These are phyloP conservation scores for Ochotona princeps DNA, from an alignment of 2,113 vertebrate species.

Conservation along the genomic window DNA sequence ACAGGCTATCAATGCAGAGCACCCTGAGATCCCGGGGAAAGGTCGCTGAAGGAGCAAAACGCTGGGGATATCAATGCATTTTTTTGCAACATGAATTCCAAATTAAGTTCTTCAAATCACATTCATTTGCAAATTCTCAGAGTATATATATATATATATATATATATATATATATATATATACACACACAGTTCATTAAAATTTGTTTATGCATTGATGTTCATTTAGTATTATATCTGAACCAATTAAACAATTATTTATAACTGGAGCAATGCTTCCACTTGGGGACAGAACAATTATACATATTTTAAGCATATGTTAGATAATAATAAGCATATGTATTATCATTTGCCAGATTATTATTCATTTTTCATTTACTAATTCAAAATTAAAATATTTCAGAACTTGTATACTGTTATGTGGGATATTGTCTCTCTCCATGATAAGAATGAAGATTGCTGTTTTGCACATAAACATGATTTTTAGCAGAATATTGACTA, in stretches of 20 bases:
- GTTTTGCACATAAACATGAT: not conserved
- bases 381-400: not conserved
- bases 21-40: not conserved
- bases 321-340: not conserved
- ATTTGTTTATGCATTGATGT: slow-evolving; percentile 5
- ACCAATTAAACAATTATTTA: slow-evolving; percentile 17
- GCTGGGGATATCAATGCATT: not conserved
- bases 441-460: not conserved
- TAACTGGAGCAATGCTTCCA: not conserved
- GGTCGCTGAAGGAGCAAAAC: not conserved
- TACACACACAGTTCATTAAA: slow-evolving; percentile 33
- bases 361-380: slow-evolving; percentile 7
- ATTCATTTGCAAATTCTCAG: slow-evolving; percentile 38
- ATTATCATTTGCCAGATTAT: not conserved
- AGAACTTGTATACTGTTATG: not conserved
- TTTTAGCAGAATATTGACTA: not conserved
- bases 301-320: not conserved
- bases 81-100: slow-evolving; percentile 11
- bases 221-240: slow-evolving; percentile 41
- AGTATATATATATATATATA: not conserved
- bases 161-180: not conserved
- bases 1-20: not conserved
- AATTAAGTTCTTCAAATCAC: slow-evolving; percentile 21
- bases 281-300: not conserved
- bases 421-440: not conserved